Percentiles rank a stretch among this genome's conserved stretches.
These are phyloP conservation scores for Athripsodes cinereus DNA, from an alignment of 2,888 invertebrate genomes.

Conservation along the genomic window DNA sequence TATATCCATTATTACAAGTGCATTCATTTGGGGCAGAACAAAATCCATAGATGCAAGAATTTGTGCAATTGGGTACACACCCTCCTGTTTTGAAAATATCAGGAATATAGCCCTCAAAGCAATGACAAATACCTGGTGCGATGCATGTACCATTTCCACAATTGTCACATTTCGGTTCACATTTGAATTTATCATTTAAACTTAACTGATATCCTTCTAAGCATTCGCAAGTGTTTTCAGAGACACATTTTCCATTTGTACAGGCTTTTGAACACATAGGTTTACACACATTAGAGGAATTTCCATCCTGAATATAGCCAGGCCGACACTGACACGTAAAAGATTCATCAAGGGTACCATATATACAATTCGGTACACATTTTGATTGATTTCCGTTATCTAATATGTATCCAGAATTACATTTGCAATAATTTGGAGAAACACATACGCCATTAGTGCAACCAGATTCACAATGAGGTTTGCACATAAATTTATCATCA, in stretches of 20 bases:
- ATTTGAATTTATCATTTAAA: slow-evolving; percentile 1
- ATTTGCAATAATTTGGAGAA: slow-evolving; percentile 32
- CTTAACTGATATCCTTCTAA: neutral
- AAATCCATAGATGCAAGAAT: slow-evolving; percentile 31
- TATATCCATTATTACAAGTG: slow-evolving; percentile 29
- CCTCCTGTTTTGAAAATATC: neutral
- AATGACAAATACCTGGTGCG: slow-evolving; percentile 15
- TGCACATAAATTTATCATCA: slow-evolving; percentile 19
- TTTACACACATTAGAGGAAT: slow-evolving; percentile 16
- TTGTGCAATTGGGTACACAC: neutral
- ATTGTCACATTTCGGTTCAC: slow-evolving; percentile 28
- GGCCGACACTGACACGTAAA: slow-evolving; percentile 38
- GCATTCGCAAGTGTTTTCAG: slow-evolving; percentile 27
- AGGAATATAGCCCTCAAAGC: neutral
- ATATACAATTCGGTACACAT: neutral
- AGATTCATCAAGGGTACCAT: slow-evolving; percentile 26
- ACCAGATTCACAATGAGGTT: slow-evolving; percentile 24
- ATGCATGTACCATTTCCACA: slow-evolving; percentile 9
- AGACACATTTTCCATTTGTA: slow-evolving; percentile 30
- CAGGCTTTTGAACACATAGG: slow-evolving; percentile 10
- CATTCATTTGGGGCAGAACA: slow-evolving; percentile 33
- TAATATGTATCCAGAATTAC: slow-evolving; percentile 29
- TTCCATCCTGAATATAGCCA: slow-evolving; percentile 23
- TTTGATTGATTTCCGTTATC: neutral
- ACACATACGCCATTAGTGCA: slow-evolving; percentile 30